These are phyloP conservation scores for Drosophila pruinosa DNA, from an alignment of 1,140 invertebrate genomes.

Conservation along the genomic window DNA sequence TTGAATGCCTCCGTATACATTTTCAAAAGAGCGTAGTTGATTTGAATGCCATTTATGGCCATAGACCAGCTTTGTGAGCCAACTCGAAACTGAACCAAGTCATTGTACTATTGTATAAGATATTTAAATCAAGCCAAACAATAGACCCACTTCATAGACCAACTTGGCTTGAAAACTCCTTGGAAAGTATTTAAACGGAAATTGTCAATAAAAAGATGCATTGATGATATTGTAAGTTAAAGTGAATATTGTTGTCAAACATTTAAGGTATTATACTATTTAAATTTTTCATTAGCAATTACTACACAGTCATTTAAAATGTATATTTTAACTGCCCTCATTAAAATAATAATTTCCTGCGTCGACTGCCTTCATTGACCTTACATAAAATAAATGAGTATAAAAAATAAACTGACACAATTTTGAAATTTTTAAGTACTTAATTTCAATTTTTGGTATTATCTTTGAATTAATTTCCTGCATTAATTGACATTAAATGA, in stretches of 20 bases:
- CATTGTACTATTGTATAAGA: slow-evolving; percentile 10
- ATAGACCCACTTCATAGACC: slow-evolving; percentile 1
- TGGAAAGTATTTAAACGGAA: not conserved
- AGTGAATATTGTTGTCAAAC: no score
- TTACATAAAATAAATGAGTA: not conserved
- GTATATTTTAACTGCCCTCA: no score
- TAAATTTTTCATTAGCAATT: no score
- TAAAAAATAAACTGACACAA: not conserved
- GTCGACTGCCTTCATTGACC: not conserved
- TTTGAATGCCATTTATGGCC: slow-evolving; percentile 39
- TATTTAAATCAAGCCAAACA: slow-evolving; percentile 20
- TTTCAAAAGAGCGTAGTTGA: slow-evolving; percentile 29
- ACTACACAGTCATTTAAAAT: no score
- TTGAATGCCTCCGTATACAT: slow-evolving; percentile 45
- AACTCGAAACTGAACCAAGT: slow-evolving; percentile 5
- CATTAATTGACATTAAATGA: not conserved
- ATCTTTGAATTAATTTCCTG: not conserved
- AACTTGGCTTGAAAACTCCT: not conserved
- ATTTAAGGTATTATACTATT: no score
- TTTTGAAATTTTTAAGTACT: not conserved
- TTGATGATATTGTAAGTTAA: no score
- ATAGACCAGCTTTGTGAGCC: not conserved
- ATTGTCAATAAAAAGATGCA: not conserved
- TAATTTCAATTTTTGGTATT: not conserved
- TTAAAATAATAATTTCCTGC: no score